Percentiles rank a stretch among this genome's conserved stretches.
These are phyloP conservation scores for Pseudeuparius sepicola DNA, from an alignment of 2,888 invertebrate species.

Conservation along the genomic window DNA sequence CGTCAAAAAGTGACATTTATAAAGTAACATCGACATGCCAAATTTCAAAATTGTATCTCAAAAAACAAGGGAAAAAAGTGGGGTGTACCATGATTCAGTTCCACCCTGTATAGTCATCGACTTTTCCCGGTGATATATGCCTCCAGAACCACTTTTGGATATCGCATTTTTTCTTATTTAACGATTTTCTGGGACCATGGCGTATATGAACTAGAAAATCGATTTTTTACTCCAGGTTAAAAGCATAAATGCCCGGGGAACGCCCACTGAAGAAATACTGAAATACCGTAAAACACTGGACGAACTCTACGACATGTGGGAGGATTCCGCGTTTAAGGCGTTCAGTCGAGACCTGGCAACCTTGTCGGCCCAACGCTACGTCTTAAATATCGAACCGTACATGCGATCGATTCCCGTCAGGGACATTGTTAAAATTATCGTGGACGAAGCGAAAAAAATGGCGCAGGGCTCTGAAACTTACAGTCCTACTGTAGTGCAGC, in stretches of 20 bases:
- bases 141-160: too few species aligned
- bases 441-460: slow-evolving; percentile 58
- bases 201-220: too few species aligned
- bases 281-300: slow-evolving; percentile 45
- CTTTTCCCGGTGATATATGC: too few species aligned
- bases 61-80: too few species aligned
- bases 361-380: slow-evolving; percentile 46
- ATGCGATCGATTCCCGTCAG: slow-evolving; percentile 34
- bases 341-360: slow-evolving; percentile 60
- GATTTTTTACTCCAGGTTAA: slow-evolving; percentile 33
- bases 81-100: too few species aligned
- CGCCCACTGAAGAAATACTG: slow-evolving; percentile 29
- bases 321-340: slow-evolving; percentile 47
- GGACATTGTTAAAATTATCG: slow-evolving; percentile 50
- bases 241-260: slow-evolving; percentile 31
- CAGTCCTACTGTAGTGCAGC: slow-evolving; percentile 55
- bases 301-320: slow-evolving; percentile 58
- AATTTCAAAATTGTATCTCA: too few species aligned
- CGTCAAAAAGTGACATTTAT: too few species aligned
- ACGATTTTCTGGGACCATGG: too few species aligned
- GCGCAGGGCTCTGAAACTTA: slow-evolving; percentile 72
- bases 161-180: too few species aligned
- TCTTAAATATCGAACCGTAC: slow-evolving; percentile 33
- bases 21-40: too few species aligned
- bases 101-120: too few species aligned